These are phyloP conservation scores for Pogonus chalceus DNA, from an alignment of 1,140 invertebrate genomes.

Conservation along the genomic window DNA sequence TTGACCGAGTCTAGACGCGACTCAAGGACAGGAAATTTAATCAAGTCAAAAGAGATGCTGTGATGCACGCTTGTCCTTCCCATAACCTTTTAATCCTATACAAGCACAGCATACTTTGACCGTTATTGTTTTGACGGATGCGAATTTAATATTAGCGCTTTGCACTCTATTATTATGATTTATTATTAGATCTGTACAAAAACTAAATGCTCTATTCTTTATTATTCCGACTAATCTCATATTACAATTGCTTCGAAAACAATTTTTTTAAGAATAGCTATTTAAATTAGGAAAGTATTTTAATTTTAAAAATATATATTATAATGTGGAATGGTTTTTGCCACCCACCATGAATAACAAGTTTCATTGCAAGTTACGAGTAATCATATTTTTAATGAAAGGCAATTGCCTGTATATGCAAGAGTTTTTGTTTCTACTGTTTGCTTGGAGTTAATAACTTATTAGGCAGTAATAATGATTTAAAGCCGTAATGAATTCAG, in stretches of 20 bases:
- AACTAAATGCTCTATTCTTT: no score
- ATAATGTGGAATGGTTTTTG: no score
- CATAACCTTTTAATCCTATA: neutral
- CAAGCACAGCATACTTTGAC: no score
- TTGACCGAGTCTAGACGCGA: neutral
- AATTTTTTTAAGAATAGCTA: neutral
- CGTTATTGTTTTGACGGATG: no score
- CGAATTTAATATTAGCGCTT: no score
- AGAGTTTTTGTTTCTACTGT: no score
- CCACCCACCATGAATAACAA: neutral
- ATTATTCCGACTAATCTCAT: no score
- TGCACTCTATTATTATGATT: no score
- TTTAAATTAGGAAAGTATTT: no score
- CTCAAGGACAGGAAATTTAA: neutral
- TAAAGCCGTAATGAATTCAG: neutral
- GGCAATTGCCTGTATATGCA: neutral
- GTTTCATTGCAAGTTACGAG: neutral
- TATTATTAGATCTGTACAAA: no score
- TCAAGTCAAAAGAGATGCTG: neutral
- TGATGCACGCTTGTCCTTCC: neutral
- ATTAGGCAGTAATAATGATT: neutral
- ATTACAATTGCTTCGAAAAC: neutral
- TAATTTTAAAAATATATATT: no score
- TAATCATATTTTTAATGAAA: neutral
- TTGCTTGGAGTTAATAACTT: neutral